Base-by-base conservation (phyloP, 2,888 invertebrate species). In the Clunio marinus region DNA sequence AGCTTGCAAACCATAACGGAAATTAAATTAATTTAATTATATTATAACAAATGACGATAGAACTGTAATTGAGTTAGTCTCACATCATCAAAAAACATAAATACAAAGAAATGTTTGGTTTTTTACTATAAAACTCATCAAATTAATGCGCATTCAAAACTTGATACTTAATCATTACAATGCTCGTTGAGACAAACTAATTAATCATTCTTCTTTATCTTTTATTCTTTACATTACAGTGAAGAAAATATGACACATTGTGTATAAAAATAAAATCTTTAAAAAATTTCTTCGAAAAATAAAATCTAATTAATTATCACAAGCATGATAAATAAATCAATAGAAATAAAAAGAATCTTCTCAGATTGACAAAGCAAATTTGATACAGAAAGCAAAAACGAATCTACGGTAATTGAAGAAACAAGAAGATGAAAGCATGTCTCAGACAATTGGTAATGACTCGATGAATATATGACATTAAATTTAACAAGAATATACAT, bases 151-250 rank as follows among this genome's bases (percentile, higher is more conserved):
- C n/a, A n/a, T 2, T 17, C 32, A 10, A 8, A 60, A 27, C 2
- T 60, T 35, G 2, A 60, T 32, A 60, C 60, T 60, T 60, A 60
- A 60, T 60, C 35, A 60, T 60, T 60, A 17, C 17, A 55, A 32
- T 55, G 66, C 45, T 65, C 65, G 46, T 28, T 65, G 65, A 45
- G 46, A 65, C 25, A n/a, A 7, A 45, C 41, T 65, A 65, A 65
- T 65, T 46, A 65, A 65, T 65, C 65, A 65, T 65, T 65, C 65
- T 46, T 51, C 15, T 15, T 55, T 66, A 55, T 55, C 35, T 35
- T 20, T 22, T 28, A 15, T 60, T 15, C n/a, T 55, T 28, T 66
- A 20, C 63, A 63, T 3, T 41, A 15, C 41, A 41, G 10, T 41
- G 10, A 5, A 20, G 51, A 2, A 3, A 51, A 17, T 25, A 57